A percentile compares a stretch with the other conserved stretches of the same genome.
These are phyloP conservation scores for Xestia xanthographa DNA, from an alignment of 2,888 invertebrate species.

Conservation along the genomic window DNA sequence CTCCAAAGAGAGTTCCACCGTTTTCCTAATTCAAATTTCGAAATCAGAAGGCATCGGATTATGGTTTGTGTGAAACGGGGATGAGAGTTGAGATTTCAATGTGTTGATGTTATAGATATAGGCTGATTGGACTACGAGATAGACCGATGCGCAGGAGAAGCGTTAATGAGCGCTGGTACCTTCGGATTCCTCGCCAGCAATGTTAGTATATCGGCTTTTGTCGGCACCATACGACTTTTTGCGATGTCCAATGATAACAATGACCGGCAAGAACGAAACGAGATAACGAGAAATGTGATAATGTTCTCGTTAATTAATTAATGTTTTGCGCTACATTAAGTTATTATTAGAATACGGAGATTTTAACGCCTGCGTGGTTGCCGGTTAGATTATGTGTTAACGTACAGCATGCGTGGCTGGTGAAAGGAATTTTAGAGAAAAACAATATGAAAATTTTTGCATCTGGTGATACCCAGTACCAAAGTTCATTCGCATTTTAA, in stretches of 20 bases:
- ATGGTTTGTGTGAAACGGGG: not conserved
- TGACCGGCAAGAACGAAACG: constrained; percentile 75
- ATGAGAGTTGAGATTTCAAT: constrained; percentile 46
- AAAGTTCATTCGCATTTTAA: not conserved
- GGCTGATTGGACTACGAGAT: constrained; percentile 68
- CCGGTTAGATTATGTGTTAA: constrained; percentile 30
- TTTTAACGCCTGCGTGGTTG: constrained; percentile 48
- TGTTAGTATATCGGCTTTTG: constrained; percentile 88
- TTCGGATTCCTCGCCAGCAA: constrained; percentile 85
- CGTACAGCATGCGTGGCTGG: not conserved
- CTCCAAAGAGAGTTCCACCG: constrained; percentile 49
- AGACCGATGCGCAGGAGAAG: constrained; percentile 78
- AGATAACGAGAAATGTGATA: constrained; percentile 70
- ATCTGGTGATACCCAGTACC: not conserved
- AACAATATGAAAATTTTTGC: not conserved
- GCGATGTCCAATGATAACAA: constrained; percentile 89
- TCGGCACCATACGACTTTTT: constrained; percentile 88
- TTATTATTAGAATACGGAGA: constrained; percentile 68
- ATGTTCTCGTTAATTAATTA: constrained; percentile 68
- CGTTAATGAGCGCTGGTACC: constrained; percentile 89
- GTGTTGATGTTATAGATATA: constrained; percentile 61
- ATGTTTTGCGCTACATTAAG: constrained; percentile 66
- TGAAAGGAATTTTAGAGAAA: not conserved
- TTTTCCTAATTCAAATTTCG: constrained; percentile 57
- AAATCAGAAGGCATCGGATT: constrained; percentile 5